phyloP scores from a whole-genome alignment of 2,113 vertebrate species.

The Capra hircus region DNA sequence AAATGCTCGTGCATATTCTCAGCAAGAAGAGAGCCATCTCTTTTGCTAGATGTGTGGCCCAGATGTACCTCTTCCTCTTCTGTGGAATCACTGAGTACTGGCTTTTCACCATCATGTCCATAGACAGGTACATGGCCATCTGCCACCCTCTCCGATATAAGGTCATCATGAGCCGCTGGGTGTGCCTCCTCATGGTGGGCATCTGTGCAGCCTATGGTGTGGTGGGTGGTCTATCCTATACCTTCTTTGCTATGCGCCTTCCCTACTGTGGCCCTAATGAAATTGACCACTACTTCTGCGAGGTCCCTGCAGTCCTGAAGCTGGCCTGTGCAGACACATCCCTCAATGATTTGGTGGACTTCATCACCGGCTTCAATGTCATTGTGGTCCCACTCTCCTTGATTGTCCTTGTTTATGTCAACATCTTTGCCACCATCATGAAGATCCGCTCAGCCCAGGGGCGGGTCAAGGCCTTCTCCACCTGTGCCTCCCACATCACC shows the following conservation, averaged over 20 bases:
- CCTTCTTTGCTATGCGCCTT: constrained; percentile 45
- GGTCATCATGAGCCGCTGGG: constrained; percentile 23
- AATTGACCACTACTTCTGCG: constrained; percentile 58
- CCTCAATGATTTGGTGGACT: constrained; percentile 54
- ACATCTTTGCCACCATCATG: constrained; percentile 53
- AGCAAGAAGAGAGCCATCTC: too few relatives aligned
- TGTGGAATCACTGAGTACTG: too few relatives aligned
- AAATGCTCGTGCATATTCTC: too few relatives aligned
- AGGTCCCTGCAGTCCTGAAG: constrained; percentile 51
- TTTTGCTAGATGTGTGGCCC: too few relatives aligned
- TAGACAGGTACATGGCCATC: constrained; percentile 54
- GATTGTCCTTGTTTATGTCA: constrained; percentile 12
- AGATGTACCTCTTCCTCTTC: too few relatives aligned
- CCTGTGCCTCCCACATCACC: constrained; percentile 59
- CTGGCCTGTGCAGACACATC: constrained; percentile 56
- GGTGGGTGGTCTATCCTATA: constrained; percentile 26
- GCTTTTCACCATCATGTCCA: background rate
- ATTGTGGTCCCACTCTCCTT: constrained; percentile 53
- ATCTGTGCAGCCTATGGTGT: constrained; percentile 36
- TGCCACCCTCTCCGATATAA: constrained; percentile 58
- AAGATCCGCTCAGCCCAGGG: constrained; percentile 49
- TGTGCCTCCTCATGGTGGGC: constrained; percentile 34
- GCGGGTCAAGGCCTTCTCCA: constrained; percentile 45
- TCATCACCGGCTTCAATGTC: constrained; percentile 56
- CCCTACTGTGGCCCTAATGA: constrained; percentile 54